phyloP scores from a whole-genome alignment of 1,140 invertebrate species.

The Potamilus streckersoni region DNA sequence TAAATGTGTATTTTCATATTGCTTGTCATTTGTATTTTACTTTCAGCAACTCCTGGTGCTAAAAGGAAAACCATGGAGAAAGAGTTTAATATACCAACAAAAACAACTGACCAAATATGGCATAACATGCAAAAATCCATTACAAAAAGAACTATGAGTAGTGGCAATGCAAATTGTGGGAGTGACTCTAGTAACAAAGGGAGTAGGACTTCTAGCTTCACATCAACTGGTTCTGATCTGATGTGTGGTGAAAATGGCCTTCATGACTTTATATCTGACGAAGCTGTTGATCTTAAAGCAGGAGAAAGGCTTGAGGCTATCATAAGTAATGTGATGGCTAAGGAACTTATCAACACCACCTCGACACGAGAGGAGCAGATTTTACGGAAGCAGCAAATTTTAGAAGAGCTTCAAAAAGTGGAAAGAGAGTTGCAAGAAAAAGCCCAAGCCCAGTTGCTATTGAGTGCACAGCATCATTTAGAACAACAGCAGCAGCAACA shows the following conservation, averaged over 20 bases:
- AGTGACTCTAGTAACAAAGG: conserved; percentile 30
- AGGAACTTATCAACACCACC: conserved; percentile 62
- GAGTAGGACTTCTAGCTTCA: conserved; percentile 23
- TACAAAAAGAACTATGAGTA: conserved; percentile 38
- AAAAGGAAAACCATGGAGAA: conserved; percentile 41
- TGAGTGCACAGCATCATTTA: conserved; percentile 52
- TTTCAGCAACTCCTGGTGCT: conserved; percentile 4
- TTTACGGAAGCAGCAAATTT: conserved; percentile 80
- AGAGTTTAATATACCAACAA: conserved; percentile 41
- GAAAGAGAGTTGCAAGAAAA: conserved; percentile 81
- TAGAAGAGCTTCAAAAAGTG: conserved; percentile 83
- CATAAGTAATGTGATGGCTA: conserved; percentile 67
- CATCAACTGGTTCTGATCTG: conserved; percentile 21
- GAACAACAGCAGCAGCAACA: conserved; percentile 57
- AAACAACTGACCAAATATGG: conserved; percentile 41
- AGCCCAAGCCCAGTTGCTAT: conserved; percentile 68
- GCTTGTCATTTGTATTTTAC: background rate
- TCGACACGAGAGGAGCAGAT: conserved; percentile 76
- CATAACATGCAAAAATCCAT: conserved; percentile 47
- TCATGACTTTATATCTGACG: conserved; percentile 29
- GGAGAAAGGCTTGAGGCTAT: conserved; percentile 65
- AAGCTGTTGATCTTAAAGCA: conserved; percentile 56
- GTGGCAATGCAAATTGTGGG: conserved; percentile 34
- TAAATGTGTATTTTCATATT: background rate
- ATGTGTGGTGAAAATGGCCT: conserved; percentile 23